phyloP scores from a whole-genome alignment of 2,113 vertebrate species.

The Hystrix cristata region DNA sequence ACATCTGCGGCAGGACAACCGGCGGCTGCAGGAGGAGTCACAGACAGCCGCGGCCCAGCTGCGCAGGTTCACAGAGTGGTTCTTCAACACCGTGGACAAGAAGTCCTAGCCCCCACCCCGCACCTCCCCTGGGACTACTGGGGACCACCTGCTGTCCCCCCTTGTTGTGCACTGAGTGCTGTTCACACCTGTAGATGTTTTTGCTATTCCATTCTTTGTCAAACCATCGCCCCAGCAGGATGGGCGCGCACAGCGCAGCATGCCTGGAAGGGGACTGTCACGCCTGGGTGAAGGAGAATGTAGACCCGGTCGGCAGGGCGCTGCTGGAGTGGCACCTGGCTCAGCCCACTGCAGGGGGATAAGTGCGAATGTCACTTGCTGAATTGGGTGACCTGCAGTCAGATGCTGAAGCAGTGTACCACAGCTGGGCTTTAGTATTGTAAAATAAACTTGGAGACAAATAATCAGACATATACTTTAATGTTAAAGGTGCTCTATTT shows the following conservation, averaged over 20 bases:
- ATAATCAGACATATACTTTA: conserved; percentile 91
- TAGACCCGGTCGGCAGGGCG: conserved; percentile 80
- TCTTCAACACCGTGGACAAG: conserved; percentile 97
- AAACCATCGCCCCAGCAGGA: conserved; percentile 77
- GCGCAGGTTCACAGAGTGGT: conserved; percentile 98
- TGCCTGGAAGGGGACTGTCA: conserved; percentile 92
- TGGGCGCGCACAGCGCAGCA: conserved; percentile 69
- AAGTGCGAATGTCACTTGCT: conserved; percentile 74
- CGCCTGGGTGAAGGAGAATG: conserved; percentile 44
- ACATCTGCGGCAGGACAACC: conserved; percentile 97
- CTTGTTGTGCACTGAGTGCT: conserved; percentile 68
- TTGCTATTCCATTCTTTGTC: conserved; percentile 77
- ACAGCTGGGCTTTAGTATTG: conserved; percentile 88
- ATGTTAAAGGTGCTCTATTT: conserved; percentile 95
- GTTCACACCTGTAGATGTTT: conserved; percentile 83
- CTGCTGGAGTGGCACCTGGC: conserved; percentile 53
- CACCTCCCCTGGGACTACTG: background rate
- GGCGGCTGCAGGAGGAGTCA: conserved; percentile 97
- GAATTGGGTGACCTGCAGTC: conserved; percentile 83
- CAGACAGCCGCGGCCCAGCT: conserved; percentile 96
- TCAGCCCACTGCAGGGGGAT: conserved; percentile 79
- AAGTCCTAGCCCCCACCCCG: conserved; percentile 86
- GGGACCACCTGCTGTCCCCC: conserved; percentile 64
- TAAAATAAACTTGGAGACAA: conserved; percentile 86
- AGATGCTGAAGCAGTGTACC: conserved; percentile 83